phyloP scores from a whole-genome alignment of 2,113 vertebrate genomes.

The Pomatostomus ruficeps region DNA sequence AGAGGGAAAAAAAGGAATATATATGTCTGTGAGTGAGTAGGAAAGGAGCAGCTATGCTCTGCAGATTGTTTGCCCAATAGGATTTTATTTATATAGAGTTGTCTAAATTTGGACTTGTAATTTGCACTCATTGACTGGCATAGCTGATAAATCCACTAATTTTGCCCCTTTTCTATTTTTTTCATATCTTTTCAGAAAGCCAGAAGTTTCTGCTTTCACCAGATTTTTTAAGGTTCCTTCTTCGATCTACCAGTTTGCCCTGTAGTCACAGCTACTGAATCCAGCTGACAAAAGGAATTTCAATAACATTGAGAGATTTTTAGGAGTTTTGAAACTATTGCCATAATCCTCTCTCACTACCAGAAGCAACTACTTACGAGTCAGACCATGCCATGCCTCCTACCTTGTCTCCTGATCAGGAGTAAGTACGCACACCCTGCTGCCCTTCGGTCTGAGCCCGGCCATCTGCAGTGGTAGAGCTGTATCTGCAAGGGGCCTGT shows the following conservation, averaged over 20 bases:
- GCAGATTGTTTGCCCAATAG: not conserved
- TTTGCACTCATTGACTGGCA: not conserved
- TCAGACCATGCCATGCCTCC: not conserved
- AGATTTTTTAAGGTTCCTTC: not conserved
- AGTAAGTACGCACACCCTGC: not conserved
- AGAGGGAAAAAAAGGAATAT: not conserved
- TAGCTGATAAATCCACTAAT: not conserved
- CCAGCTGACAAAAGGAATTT: not conserved
- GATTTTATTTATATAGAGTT: not conserved
- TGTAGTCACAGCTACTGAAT: not conserved
- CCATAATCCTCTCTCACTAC: not conserved
- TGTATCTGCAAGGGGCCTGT: not conserved
- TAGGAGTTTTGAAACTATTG: not conserved
- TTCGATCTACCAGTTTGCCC: not conserved
- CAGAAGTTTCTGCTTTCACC: not conserved
- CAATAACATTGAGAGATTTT: not conserved
- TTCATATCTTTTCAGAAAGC: not conserved
- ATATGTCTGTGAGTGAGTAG: not conserved
- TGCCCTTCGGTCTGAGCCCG: not conserved
- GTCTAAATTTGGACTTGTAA: not conserved
- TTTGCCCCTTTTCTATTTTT: not conserved
- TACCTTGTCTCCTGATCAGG: not conserved
- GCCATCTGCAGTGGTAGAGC: not conserved
- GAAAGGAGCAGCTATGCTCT: not conserved
- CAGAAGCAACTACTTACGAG: not conserved